Base-by-base conservation (phyloP, 2,888 invertebrate species). In the Phaonia tiefii region DNA sequence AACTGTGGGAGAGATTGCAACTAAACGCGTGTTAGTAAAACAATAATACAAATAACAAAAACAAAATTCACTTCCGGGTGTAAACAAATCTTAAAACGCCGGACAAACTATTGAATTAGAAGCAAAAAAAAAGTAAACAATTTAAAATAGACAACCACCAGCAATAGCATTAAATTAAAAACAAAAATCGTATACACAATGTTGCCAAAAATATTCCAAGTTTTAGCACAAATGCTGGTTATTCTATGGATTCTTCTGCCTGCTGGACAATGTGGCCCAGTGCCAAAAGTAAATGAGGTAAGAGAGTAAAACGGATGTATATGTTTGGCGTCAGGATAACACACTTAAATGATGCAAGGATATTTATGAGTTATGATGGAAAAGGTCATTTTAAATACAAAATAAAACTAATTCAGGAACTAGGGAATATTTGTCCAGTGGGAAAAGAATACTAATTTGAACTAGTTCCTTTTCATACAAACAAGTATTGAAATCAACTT, bases 231-330 rank as follows among this genome's bases (percentile, higher is more conserved):
- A 22, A 11, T 42, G 13, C 11, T 20, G 56, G 80, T 84, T 69
- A 67, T 86, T 80, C 79, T 84, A 66, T 74, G 87, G 83, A 56
- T 88, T 51, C 82, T 85, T 75, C 83, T 86, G 26, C 83, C 85
- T 75, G 82, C 84, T 80, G 85, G 85, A 37, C 86, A 85, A 83
- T 86, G 88, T 86, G 88, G 88, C 86, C 89, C 89, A 75, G 86
- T 89, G 86, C 88, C 89, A 86, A 89, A 87, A 86, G 87, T 89
- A 44, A 87, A 89, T 84, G 89, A 88, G 89, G 89, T 89, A 85
- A 89, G 89, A 75, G 49, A 63, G 7, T 8, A 51, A 75, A 20
- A 69, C 25, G 49, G 31, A 31, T 31, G 31, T 5, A 70, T 54
- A 54, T 15, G 13, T 51, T 5, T 5, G 80, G 76, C 80, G 80